Conservation (phyloP, 2,888 invertebrate species). For the Tridacna gigas region DNA sequence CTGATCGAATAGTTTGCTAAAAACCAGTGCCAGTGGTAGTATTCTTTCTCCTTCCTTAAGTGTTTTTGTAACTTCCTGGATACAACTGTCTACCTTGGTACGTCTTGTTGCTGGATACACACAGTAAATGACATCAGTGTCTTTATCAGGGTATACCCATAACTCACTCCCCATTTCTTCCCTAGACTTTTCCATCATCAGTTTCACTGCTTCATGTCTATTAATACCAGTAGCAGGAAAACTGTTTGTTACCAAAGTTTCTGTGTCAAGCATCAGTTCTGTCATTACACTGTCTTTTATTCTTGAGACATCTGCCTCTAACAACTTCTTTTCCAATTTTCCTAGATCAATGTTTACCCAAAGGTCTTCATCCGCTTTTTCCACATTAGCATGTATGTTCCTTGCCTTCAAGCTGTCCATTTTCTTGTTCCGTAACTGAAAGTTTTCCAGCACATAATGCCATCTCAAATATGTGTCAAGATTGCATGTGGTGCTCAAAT, state of each 20-base stretch:
- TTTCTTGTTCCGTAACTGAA: not conserved
- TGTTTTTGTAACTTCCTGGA: not conserved
- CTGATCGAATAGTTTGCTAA: not conserved
- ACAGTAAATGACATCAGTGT: not conserved
- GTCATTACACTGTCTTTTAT: not conserved
- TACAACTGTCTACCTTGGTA: not conserved
- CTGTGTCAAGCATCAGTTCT: not conserved
- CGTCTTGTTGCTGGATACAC: not conserved
- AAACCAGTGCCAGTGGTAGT: not conserved
- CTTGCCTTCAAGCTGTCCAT: not conserved
- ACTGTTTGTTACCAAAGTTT: not conserved
- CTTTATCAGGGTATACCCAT: not conserved
- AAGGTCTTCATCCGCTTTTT: not conserved
- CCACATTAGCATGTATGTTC: not conserved
- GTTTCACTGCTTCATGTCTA: not conserved
- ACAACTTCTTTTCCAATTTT: not conserved
- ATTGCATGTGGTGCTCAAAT: not conserved
- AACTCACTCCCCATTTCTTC: not conserved
- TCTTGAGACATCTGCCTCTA: not conserved
- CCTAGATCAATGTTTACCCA: not conserved
- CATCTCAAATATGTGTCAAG: not conserved
- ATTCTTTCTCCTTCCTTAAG: not conserved
- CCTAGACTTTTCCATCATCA: not conserved
- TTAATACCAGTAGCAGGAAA: not conserved
- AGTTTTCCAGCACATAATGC: not conserved